Conservation (phyloP, 2,888 invertebrate species). For the Callosobruchus maculatus region DNA sequence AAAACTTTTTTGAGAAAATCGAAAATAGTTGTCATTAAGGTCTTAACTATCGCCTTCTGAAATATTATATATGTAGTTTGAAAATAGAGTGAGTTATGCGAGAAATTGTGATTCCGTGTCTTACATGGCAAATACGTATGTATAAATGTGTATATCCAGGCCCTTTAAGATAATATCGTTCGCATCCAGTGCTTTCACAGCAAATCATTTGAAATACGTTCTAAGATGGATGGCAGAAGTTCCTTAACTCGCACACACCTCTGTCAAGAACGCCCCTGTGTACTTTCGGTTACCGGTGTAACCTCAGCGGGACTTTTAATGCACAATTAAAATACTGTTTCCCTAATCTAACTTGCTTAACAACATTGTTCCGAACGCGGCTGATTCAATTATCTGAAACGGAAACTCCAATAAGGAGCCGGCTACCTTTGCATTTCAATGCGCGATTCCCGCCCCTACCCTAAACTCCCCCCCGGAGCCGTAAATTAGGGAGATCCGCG, state of each 20-base stretch:
- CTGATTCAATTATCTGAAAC: conserved; percentile 26
- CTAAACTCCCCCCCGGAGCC: background rate
- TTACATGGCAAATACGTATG: no score
- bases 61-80: no score
- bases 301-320: conserved; percentile 33
- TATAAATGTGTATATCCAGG: no score
- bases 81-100: no score
- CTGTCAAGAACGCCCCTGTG: background rate
- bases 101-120: no score
- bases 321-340: conserved; percentile 49
- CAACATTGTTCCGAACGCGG: conserved; percentile 35
- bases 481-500: background rate
- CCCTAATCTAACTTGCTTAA: conserved; percentile 41
- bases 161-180: no score
- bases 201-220: no score
- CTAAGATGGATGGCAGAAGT: no score
- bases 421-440: conserved; percentile 21
- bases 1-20: no score
- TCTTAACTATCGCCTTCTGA: no score
- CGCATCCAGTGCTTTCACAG: no score
- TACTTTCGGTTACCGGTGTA: background rate
- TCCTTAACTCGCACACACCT: background rate
- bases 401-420: conserved; percentile 23
- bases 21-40: no score
- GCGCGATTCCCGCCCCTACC: background rate